Base-by-base conservation (phyloP, 2,888 invertebrate genomes). In the Arrhopalites spinosus region DNA sequence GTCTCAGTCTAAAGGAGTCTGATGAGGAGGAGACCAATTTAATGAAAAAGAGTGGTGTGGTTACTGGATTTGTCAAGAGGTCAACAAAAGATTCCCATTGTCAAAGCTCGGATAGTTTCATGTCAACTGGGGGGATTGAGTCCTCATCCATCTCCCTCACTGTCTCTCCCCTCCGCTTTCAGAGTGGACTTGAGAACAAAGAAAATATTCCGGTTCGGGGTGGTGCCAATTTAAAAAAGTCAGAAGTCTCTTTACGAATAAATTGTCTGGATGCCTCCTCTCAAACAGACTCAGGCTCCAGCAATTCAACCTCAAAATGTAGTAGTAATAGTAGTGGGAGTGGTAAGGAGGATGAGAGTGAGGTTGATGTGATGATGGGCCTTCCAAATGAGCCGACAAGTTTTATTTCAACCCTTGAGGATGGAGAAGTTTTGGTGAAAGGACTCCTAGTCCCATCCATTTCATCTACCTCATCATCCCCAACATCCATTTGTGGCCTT, bases 201-300 rank as follows among this genome's bases (percentile, higher is more conserved):
- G 73, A 73, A n/a, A 78, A 78, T 69, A 70, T 71, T 30, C 74
- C 74, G n/a, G 45, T 72, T 15, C 13, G 61, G 15, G 61, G 43
- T 36, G 63, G 45, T 8, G 5, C 7, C 13, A 61, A 20, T 3
- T 25, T 45, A 68, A 76, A 64, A 50, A 74, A 77, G 73, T 77
- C 77, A 47, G 77, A 77, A 15, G 25, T 69, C 13, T 45, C 61
- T 70, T 80, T 53, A 1, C 79, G 82, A 8, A 77, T 81, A 7
- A 81, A 80, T 36, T 82, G 79, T 71, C 11, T 80, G 17, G 82
- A 80, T 25, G 80, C 81, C 0, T 78, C 79, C 20, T 78, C 81
- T 7, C 82, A 82, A 68, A 78, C 79, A 11, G 80, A 81, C 63
- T 72, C 71, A 25, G 29, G 70, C 15, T 30, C 56, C 30, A 70